A percentile compares a stretch with the other conserved stretches of the same genome.
Evolutionary conservation across 2,888 invertebrate genomes (phyloP).

Genomic region (Stegana nigrithorax): DNA sequence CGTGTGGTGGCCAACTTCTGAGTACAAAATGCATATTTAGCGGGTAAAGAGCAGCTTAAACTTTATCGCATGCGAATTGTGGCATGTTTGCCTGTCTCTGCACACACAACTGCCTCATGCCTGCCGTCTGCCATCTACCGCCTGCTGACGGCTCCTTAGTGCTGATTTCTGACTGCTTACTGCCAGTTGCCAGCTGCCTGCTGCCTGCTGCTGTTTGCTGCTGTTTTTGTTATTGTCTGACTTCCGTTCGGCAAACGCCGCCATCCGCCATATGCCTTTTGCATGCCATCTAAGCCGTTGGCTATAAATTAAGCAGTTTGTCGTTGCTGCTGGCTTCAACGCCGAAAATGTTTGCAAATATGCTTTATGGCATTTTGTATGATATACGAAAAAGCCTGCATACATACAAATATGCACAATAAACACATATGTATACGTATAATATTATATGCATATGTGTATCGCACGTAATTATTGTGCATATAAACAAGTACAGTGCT

Average conservation of each 20-base stretch:
- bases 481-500: no score
- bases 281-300: neutral
- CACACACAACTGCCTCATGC: neutral
- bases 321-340: neutral
- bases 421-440: no score
- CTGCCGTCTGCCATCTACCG: no score
- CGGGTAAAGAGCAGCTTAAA: conserved; percentile 1
- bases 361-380: neutral
- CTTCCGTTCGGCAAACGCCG: neutral
- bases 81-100: neutral
- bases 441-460: no score
- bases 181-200: no score
- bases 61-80: conserved; percentile 3
- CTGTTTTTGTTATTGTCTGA: neutral
- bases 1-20: neutral
- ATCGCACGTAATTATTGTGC: no score
- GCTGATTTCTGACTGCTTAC: no score
- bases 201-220: no score
- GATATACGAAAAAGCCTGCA: no score
- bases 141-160: no score
- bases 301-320: neutral
- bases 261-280: neutral
- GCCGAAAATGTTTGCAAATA: neutral
- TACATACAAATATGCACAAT: no score
- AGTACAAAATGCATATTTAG: conserved; percentile 11